Evolutionary conservation across 2,797 vertebrate genomes (phyloP).

Genomic region (Coluber constrictor): DNA sequence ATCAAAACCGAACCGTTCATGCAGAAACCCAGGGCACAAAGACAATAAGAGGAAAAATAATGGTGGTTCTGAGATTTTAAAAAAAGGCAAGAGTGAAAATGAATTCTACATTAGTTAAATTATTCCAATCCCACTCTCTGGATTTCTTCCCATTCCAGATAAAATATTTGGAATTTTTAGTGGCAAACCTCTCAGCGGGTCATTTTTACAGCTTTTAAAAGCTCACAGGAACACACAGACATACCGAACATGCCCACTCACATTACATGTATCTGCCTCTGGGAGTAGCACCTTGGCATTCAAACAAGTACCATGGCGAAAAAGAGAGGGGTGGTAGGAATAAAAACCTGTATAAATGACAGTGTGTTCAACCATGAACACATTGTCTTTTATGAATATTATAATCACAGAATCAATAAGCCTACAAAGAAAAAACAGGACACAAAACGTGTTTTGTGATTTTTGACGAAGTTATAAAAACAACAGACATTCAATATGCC

Average conservation of each 20-base stretch:
- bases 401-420: constrained; percentile 99
- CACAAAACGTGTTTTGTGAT: constrained; percentile 99
- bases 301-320: constrained; percentile 75
- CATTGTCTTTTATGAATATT: constrained; percentile 97
- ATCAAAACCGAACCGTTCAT: background rate
- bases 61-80: constrained; percentile 33
- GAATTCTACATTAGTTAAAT: constrained; percentile 42
- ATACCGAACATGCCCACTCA: background rate
- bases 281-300: constrained; percentile 80
- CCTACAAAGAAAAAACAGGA: constrained; percentile 97
- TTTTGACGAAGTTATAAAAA: constrained; percentile 98
- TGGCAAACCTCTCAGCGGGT: constrained; percentile 72
- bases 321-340: constrained; percentile 65
- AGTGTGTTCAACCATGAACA: constrained; percentile 77
- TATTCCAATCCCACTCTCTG: constrained; percentile 62
- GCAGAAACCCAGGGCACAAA: constrained; percentile 45
- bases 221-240: background rate
- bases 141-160: constrained; percentile 64
- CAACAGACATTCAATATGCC: constrained; percentile 99
- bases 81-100: constrained; percentile 57
- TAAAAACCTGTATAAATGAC: constrained; percentile 83
- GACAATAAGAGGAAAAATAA: constrained; percentile 52
- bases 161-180: constrained; percentile 70
- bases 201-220: constrained; percentile 64
- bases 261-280: constrained; percentile 54